A percentile compares a stretch with the other conserved stretches of the same genome.
phyloP scores from a whole-genome alignment of 2,797 vertebrate genomes.

The Malacoctenus gilli region DNA sequence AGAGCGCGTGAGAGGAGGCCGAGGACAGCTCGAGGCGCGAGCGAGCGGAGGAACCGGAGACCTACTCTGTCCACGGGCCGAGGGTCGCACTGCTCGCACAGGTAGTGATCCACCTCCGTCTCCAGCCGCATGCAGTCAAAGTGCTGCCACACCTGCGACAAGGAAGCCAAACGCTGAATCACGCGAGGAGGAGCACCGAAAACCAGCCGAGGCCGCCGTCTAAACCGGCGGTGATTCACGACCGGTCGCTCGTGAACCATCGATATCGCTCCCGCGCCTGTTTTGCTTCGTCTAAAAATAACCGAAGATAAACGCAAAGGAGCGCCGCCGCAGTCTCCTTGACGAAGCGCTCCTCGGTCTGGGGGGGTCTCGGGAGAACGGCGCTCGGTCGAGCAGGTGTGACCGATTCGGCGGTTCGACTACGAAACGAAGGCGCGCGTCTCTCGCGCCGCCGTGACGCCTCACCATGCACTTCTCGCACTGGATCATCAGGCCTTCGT shows the following conservation, averaged over 20 bases:
- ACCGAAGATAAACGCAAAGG: slow-evolving; percentile 15
- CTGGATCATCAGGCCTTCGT: slow-evolving; percentile 98
- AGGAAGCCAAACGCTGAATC: slow-evolving; percentile 1
- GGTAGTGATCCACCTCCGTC: slow-evolving; percentile 94
- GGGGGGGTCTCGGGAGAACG: slow-evolving; percentile 20
- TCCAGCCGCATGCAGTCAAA: slow-evolving; percentile 97
- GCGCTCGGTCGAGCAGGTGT: slow-evolving; percentile 17
- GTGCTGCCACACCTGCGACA: slow-evolving; percentile 94
- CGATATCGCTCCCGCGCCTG: slow-evolving; percentile 15
- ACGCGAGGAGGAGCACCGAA: background rate
- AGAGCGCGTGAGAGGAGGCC: slow-evolving; percentile 29
- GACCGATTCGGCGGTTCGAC: slow-evolving; percentile 5
- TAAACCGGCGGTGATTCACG: no score
- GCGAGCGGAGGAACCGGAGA: slow-evolving; percentile 1
- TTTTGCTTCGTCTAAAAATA: slow-evolving; percentile 49
- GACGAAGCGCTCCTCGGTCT: slow-evolving; percentile 19
- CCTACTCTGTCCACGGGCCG: slow-evolving; percentile 90
- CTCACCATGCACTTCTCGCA: slow-evolving; percentile 98
- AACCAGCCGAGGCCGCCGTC: background rate
- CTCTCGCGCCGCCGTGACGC: background rate
- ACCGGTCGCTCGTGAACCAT: slow-evolving; percentile 19
- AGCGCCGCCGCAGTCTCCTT: slow-evolving; percentile 28
- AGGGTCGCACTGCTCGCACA: slow-evolving; percentile 96
- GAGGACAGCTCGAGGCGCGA: slow-evolving; percentile 7
- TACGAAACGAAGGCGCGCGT: no score